Base-by-base conservation (phyloP, 2,888 invertebrate species). In the Eudemis profundana region DNA sequence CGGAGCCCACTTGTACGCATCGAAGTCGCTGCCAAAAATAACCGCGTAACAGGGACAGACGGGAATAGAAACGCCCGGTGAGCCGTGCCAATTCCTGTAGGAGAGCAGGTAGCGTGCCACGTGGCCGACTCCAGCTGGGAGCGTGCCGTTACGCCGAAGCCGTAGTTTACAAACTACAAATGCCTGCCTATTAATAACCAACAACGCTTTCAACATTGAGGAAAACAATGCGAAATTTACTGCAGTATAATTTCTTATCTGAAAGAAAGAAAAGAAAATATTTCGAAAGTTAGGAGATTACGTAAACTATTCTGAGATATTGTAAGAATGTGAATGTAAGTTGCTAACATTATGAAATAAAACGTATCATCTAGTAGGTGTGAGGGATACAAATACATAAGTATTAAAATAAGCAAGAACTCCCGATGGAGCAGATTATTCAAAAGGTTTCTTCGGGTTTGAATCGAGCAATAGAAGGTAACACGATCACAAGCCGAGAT, bases 21-120 rank as follows among this genome's bases (percentile, higher is more conserved):
- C 77, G 79, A 83, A 85, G 84, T 85, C 81, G 80, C 77, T 90
- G 91, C 90, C 90, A 90, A 89, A 87, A 89, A 87, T 90, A 87
- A 89, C 86, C 87, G 86, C 79, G 77, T 77, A 83, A 83, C 81
- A 78, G 86, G 85, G 88, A 85, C 87, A 83, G 82, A 78, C 89
- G 78, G 83, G 86, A 91, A 91, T 91, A 92, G 90, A 86, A 76
- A 70, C 78, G 84, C 74, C 78, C 84, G 83, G 84, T 74, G 83
- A 74, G 73, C 72, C 81, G 86, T 90, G 92, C 91, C 91, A 91
- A 90, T 83, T 86, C 75, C 81, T 82, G 82, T 83, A 79, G 72
- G 72, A 79, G 78, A 77, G 76, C 77, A 78, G 82, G 79, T 79
- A 81, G 78, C 75, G 75, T 72, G 81, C 81, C 86, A 85, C 85